Conservation (phyloP, 2,797 vertebrate genomes). For the Myotis planiceps region DNA sequence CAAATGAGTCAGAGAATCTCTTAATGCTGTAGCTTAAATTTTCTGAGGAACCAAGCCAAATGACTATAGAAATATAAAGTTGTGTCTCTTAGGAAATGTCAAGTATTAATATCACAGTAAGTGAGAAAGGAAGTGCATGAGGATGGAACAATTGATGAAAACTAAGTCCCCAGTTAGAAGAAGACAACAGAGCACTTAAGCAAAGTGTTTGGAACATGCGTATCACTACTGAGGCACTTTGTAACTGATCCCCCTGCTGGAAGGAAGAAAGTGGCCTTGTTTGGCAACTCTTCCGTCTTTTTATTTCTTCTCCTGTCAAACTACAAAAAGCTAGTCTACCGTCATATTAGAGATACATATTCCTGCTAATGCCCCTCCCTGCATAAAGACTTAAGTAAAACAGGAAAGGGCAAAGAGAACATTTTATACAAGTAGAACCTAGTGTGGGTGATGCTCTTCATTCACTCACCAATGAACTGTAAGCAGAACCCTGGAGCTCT, state of each 20-base stretch:
- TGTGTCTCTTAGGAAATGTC: conserved; percentile 71
- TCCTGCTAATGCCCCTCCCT: neutral
- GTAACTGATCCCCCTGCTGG: neutral
- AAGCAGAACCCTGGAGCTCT: neutral
- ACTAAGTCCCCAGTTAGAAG: conserved; percentile 28
- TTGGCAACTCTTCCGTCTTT: neutral
- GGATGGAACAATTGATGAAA: conserved; percentile 57
- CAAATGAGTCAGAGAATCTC: conserved; percentile 73
- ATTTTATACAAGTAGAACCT: neutral
- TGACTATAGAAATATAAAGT: conserved; percentile 68
- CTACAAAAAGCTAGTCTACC: neutral
- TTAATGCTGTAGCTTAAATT: conserved; percentile 70
- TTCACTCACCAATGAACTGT: neutral
- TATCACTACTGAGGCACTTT: neutral
- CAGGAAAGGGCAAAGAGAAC: neutral
- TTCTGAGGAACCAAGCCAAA: conserved; percentile 79
- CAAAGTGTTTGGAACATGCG: neutral
- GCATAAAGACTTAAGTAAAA: neutral
- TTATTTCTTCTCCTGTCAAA: conserved; percentile 23
- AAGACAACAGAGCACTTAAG: conserved; percentile 43
- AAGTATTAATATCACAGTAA: conserved; percentile 75
- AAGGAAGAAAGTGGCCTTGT: neutral
- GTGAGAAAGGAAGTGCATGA: conserved; percentile 65
- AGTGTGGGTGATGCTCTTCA: accelerated
- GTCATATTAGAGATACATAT: neutral